Conservation (phyloP, 92 coral and sea anemone genomes). For the Parazoanthus darwini region DNA sequence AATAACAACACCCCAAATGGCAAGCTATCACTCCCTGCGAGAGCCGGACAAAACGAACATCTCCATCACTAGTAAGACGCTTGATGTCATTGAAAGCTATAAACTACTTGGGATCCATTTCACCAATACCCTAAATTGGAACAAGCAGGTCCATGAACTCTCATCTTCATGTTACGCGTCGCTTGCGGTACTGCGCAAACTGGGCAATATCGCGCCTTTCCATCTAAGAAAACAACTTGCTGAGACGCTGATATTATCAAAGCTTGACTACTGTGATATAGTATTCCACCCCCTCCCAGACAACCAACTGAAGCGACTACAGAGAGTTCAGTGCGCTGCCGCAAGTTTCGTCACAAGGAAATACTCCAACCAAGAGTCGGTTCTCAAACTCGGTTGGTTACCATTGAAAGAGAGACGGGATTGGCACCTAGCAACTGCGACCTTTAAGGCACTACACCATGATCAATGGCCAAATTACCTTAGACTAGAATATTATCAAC, state of each 20-base stretch:
- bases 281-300: slow-evolving; percentile 36
- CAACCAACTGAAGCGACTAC: slow-evolving; percentile 38
- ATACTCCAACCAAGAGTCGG: slow-evolving; percentile 36
- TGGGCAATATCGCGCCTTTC: slow-evolving; percentile 45
- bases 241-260: slow-evolving; percentile 36
- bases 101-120: slow-evolving; percentile 36
- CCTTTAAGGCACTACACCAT: slow-evolving; percentile 41
- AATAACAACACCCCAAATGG: slow-evolving; percentile 51
- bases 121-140: slow-evolving; percentile 40
- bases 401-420: slow-evolving; percentile 40
- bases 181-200: slow-evolving; percentile 45
- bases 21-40: slow-evolving; percentile 39
- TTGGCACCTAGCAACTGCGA: slow-evolving; percentile 28
- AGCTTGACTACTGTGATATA: slow-evolving; percentile 38
- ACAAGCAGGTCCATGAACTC: slow-evolving; percentile 46
- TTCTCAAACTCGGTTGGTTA: slow-evolving; percentile 37
- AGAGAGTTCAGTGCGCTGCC: slow-evolving; percentile 39
- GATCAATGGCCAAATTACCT: slow-evolving; percentile 38
- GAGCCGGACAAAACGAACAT: slow-evolving; percentile 25
- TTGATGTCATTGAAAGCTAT: slow-evolving; percentile 21
- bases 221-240: slow-evolving; percentile 39
- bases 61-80: slow-evolving; percentile 17
- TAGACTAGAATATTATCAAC: slow-evolving; percentile 30
- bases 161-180: slow-evolving; percentile 42
- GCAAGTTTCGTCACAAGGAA: slow-evolving; percentile 46